phyloP scores from a whole-genome alignment of 2,888 invertebrate species.

The Polietes domitor region DNA sequence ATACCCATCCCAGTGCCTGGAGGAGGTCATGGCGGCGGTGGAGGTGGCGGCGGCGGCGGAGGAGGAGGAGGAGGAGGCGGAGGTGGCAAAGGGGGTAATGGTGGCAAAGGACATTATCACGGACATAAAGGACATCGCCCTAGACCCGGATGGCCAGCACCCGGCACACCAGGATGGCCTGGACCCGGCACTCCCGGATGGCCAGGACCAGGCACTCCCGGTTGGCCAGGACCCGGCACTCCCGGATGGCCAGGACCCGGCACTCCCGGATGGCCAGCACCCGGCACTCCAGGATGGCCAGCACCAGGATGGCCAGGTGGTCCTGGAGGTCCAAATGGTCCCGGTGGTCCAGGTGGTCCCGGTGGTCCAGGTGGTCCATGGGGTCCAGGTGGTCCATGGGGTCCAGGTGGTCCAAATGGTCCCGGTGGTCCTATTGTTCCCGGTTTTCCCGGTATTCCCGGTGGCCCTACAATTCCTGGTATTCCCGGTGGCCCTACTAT shows the following conservation, averaged over 20 bases:
- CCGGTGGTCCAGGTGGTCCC: no score
- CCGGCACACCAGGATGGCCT: not conserved
- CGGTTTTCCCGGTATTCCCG: not conserved
- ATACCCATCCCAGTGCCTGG: slow-evolving; percentile 28
- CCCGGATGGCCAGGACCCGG: not conserved
- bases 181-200: not conserved
- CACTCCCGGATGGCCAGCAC: not conserved
- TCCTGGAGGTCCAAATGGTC: no score
- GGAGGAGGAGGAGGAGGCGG: slow-evolving; percentile 16
- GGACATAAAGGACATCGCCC: not conserved
- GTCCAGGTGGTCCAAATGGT: no score
- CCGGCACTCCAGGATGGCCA: no score
- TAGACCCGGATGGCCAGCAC: not conserved
- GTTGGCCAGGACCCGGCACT: not conserved
- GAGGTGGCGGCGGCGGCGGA: slow-evolving; percentile 24
- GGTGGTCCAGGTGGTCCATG: no score
- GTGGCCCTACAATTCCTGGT: not conserved
- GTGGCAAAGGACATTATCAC: slow-evolving; percentile 8
- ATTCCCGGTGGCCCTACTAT: not conserved
- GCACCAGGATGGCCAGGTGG: no score
- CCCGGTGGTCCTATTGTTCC: not conserved
- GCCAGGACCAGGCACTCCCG: not conserved
- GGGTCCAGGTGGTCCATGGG: no score
- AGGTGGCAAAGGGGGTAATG: not conserved
- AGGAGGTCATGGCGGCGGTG: slow-evolving; percentile 7